A percentile compares a stretch with the other conserved stretches of the same genome.
These are phyloP conservation scores for Pseudomugil tenellus DNA, from an alignment of 2,797 vertebrate genomes.

Conservation along the genomic window DNA sequence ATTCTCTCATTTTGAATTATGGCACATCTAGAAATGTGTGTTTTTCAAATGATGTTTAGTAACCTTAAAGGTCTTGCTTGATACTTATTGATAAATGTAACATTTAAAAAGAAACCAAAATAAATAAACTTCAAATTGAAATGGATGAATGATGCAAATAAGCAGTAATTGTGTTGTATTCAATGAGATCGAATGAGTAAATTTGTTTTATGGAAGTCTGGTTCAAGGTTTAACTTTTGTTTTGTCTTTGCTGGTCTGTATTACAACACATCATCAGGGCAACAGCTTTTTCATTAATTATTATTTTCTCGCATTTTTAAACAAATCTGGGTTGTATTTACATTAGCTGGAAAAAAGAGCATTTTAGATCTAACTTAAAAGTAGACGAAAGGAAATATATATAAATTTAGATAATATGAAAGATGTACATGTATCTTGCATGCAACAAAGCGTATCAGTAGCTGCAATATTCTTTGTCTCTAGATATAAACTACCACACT, in stretches of 20 bases:
- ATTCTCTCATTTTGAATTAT: neutral
- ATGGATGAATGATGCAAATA: neutral
- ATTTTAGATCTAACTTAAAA: neutral
- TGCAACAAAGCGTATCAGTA: neutral
- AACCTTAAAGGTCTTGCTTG: neutral
- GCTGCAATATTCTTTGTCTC: neutral
- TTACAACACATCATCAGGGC: neutral
- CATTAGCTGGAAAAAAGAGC: neutral
- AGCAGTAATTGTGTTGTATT: neutral
- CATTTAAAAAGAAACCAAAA: neutral
- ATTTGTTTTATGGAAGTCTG: neutral
- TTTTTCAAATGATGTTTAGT: neutral
- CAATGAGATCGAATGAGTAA: neutral
- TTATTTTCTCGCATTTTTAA: neutral
- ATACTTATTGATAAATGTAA: neutral
- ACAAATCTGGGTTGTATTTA: neutral
- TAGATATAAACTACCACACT: neutral
- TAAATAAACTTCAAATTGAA: neutral
- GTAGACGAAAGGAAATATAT: neutral
- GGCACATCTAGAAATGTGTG: neutral
- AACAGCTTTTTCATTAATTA: neutral
- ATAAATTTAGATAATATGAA: neutral
- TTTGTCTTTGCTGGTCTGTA: neutral
- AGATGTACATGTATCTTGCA: neutral
- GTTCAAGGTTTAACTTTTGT: neutral